Evolutionary conservation across 2,888 invertebrate genomes (phyloP).

Genomic region (Quadroppia sp.): DNA sequence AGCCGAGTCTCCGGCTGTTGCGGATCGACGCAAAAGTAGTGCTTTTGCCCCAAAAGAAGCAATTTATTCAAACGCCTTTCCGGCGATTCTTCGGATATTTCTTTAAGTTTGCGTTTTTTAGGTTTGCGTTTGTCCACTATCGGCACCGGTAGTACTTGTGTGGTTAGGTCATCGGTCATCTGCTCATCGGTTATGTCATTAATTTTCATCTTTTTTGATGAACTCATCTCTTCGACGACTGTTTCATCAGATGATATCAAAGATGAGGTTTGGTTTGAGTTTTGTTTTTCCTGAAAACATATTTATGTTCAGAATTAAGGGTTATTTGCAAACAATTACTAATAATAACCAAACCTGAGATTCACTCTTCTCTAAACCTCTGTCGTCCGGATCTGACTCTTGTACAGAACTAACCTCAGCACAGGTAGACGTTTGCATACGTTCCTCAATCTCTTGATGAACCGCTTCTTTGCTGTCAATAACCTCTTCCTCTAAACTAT

Average conservation of each 20-base stretch:
- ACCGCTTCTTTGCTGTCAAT: neutral
- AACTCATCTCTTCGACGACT: neutral
- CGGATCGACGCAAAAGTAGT: neutral
- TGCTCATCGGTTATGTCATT: neutral
- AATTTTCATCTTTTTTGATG: neutral
- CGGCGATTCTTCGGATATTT: slow-evolving; percentile 13
- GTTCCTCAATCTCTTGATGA: neutral
- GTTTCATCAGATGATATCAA: neutral
- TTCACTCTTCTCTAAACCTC: neutral
- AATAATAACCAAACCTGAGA: neutral
- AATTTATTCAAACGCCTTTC: slow-evolving; percentile 3
- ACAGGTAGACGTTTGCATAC: no score
- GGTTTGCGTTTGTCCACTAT: neutral
- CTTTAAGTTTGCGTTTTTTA: neutral
- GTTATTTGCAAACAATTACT: no score
- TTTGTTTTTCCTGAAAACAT: neutral
- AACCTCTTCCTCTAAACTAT: no score
- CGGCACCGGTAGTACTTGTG: neutral
- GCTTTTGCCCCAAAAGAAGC: neutral
- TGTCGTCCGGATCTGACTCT: neutral
- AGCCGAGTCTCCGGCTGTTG: neutral
- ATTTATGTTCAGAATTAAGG: neutral
- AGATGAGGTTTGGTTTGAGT: neutral
- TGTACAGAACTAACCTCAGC: neutral
- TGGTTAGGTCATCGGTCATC: neutral